Evolutionary conservation across 2,888 invertebrate species (phyloP), one percentile per base, ranked within the genome.

Genomic region (Xestoiulus laeticollis): DNA sequence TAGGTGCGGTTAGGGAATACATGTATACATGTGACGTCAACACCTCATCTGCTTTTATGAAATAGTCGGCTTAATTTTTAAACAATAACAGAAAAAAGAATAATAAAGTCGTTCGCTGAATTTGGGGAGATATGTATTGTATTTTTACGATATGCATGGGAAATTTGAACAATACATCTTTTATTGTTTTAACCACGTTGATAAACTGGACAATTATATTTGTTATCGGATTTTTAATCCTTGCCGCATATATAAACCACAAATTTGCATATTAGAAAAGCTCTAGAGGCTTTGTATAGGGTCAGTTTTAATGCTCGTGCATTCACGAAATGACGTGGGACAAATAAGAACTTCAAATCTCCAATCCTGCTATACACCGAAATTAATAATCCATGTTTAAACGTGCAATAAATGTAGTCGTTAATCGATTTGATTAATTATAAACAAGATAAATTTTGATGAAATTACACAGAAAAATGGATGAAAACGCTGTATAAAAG

Each of bases 231-330:
- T 16, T 78, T 78, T 78, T 78, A 78, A 78, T 30, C 78, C 78
- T 10, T 14, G 78, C 78, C 26, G 38, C 38, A 30, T 30, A 30
- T 30, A 78, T 78, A 78, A 78, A 78, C 78, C 30, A 26, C 30
- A 59, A 78, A 78, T 78, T 26, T 78, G 78, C 78, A 78, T 78
- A 30, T 14, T 78, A 30, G 30, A 78, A 78, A 78, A 78, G 78
- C 78, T 14, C 14, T 0, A 12, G 16, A 16, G 30, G 30, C 3
- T 30, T 30, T 14, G 78, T 26, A 78, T 30, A 30, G 8, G 78
- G 78, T 78, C 78, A 30, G 30, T 26, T 26, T 78, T 78, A 78
- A 78, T 78, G 78, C 78, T 30, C 14, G 78, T 78, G 22, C 26
- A 26, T 26, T 26, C 68, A 12, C 14, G 10, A 78, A 26, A 78